phyloP scores from a whole-genome alignment of 2,888 invertebrate genomes.

The Caenorhabditis becei region DNA sequence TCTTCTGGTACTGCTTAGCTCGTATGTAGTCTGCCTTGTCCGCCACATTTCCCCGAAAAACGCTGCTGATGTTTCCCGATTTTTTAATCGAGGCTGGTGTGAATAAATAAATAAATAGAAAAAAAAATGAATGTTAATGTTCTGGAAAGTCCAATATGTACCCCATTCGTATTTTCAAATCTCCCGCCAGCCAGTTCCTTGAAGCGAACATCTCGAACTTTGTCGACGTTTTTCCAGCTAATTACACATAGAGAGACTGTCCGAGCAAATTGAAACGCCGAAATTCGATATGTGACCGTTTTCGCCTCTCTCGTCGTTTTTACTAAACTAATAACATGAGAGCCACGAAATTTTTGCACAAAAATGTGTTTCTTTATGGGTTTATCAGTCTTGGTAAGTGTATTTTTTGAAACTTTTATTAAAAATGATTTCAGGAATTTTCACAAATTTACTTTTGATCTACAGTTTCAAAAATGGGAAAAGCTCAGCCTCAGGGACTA shows the following conservation, averaged over 20 bases:
- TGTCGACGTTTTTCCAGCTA: slow-evolving; percentile 32
- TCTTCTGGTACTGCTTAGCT: no score
- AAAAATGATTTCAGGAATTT: slow-evolving; percentile 1
- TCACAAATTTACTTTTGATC: background rate
- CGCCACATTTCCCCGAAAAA: no score
- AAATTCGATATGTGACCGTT: slow-evolving; percentile 20
- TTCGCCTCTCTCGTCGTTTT: background rate
- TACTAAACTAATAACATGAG: background rate
- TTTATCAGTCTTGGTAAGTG: background rate
- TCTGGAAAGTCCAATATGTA: no score
- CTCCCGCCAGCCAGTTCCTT: no score
- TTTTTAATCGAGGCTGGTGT: no score
- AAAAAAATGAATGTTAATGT: no score
- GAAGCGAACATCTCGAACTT: background rate
- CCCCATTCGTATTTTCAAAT: no score
- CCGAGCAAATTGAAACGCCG: slow-evolving; percentile 9
- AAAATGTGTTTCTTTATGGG: background rate
- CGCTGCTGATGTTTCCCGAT: no score
- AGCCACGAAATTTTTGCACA: background rate
- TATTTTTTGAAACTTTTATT: background rate
- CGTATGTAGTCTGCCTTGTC: no score
- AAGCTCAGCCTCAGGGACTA: background rate
- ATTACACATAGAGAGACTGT: slow-evolving; percentile 21
- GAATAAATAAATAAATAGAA: no score
- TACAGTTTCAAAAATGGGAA: background rate